Conservation (phyloP, 2,888 invertebrate genomes). For the Nezara viridula region DNA sequence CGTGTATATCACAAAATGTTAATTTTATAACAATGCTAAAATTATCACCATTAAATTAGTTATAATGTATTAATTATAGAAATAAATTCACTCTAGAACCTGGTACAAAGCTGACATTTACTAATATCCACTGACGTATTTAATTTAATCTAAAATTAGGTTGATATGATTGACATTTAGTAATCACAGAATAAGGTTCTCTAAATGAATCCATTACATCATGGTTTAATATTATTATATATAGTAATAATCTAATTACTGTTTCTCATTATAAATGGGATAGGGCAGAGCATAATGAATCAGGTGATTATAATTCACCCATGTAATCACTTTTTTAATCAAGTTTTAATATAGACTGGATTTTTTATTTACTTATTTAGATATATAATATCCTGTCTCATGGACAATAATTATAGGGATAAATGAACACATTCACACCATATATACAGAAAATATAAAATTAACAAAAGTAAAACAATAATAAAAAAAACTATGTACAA, state of each 20-base stretch:
- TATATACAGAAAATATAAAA: no score
- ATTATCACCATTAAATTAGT: no score
- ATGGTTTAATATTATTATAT: neutral
- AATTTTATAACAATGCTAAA: neutral
- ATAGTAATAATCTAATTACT: neutral
- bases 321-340: no score
- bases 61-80: neutral
- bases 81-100: neutral
- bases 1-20: no score
- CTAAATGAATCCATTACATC: neutral
- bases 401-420: no score
- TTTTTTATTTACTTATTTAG: no score
- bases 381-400: no score
- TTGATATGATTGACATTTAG: neutral
- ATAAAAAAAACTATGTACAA: no score
- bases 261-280: neutral
- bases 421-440: no score
- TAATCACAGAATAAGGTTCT: neutral
- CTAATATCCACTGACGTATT: neutral
- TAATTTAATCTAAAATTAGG: neutral
- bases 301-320: no score
- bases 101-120: neutral
- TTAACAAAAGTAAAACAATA: no score
- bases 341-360: no score
- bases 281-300: neutral